Conservation (phyloP, 2,888 invertebrate genomes). For the Tachina grossa region DNA sequence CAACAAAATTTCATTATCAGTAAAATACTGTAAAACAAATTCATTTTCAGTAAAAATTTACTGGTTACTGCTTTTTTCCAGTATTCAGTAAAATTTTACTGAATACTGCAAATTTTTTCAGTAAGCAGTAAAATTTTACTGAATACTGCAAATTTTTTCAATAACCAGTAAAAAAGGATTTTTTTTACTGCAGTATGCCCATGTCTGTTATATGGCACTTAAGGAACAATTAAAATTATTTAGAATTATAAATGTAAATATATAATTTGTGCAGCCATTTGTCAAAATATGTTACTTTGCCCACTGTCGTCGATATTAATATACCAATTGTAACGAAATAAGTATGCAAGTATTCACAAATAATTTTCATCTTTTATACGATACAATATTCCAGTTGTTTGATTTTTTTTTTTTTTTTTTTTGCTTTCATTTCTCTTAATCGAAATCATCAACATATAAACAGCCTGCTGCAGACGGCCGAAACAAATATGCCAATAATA, state of each 20-base stretch:
- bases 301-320: constrained; percentile 29
- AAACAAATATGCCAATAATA: constrained; percentile 52
- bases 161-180: too few species aligned
- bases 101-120: too few species aligned
- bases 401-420: background rate
- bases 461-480: constrained; percentile 29
- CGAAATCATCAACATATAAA: constrained; percentile 34
- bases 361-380: constrained; percentile 43
- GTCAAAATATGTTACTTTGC: background rate
- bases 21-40: too few species aligned
- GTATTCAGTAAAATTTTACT: too few species aligned
- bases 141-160: too few species aligned
- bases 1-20: too few species aligned
- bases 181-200: too few species aligned
- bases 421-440: background rate
- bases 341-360: constrained; percentile 35
- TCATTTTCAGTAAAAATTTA: too few species aligned
- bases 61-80: too few species aligned
- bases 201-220: too few species aligned
- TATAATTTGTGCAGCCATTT: background rate
- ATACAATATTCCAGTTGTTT: constrained; percentile 1
- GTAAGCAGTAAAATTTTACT: too few species aligned
- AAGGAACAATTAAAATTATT: too few species aligned
- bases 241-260: background rate
- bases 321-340: constrained; percentile 44